phyloP scores from a whole-genome alignment of 2,113 vertebrate genomes.

The Alethe diademata region DNA sequence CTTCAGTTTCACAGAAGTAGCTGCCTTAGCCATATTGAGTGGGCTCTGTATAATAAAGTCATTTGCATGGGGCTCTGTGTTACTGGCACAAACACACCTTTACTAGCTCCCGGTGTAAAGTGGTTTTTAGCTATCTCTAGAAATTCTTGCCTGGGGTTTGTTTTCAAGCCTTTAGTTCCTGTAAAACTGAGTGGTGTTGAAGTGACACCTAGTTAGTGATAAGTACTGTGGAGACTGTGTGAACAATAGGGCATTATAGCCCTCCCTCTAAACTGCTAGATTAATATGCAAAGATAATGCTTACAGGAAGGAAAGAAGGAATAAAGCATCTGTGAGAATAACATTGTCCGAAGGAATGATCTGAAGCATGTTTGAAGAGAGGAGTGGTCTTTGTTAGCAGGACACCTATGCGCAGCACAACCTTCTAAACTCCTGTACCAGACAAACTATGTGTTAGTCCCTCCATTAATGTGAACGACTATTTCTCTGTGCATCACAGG shows the following conservation, averaged over 20 bases:
- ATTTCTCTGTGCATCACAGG: not conserved
- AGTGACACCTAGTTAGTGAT: not conserved
- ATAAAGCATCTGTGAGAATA: not conserved
- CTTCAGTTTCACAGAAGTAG: conserved; percentile 40
- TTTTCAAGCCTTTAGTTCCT: not conserved
- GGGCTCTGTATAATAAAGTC: not conserved
- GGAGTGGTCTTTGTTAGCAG: not conserved
- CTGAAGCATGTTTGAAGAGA: not conserved
- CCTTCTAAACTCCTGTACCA: not conserved
- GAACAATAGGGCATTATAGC: not conserved
- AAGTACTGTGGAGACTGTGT: not conserved
- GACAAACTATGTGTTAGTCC: not conserved
- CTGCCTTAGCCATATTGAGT: conserved; percentile 2
- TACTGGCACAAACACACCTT: not conserved
- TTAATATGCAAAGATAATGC: not conserved
- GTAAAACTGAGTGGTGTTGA: not conserved
- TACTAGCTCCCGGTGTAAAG: not conserved
- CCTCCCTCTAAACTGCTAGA: not conserved
- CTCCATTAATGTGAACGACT: accelerated
- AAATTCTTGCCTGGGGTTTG: not conserved
- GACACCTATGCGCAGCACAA: not conserved
- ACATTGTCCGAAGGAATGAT: not conserved
- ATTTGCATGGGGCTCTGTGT: not conserved
- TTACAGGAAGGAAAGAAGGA: not conserved
- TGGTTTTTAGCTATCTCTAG: not conserved